Percentiles rank a stretch among this genome's conserved stretches.
Conservation (phyloP, 2,113 vertebrate genomes). For the Elephas maximus region DNA sequence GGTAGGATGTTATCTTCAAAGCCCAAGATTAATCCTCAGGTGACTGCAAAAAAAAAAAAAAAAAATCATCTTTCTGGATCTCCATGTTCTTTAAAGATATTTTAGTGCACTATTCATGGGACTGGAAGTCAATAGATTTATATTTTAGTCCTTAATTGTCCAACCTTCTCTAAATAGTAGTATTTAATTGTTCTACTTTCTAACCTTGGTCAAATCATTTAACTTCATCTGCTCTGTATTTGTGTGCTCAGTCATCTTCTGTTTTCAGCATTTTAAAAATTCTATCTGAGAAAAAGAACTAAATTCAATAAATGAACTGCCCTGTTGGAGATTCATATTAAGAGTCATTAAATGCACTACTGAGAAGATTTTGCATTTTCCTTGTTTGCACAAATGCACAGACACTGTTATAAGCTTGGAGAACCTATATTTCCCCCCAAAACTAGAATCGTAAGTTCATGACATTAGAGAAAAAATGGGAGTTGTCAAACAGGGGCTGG, state of each 20-base stretch:
- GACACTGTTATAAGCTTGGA: background rate
- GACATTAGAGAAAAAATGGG: background rate
- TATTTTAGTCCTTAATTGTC: background rate
- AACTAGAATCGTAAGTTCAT: background rate
- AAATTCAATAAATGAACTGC: background rate
- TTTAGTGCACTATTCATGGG: background rate
- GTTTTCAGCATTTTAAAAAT: constrained; percentile 19
- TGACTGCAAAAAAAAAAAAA: background rate
- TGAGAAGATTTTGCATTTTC: background rate
- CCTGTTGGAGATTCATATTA: background rate
- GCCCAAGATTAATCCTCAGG: background rate
- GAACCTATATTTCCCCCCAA: background rate
- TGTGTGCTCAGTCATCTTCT: background rate
- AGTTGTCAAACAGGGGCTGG: background rate
- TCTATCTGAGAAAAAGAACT: background rate
- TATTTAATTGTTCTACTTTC: background rate
- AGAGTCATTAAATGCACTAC: background rate
- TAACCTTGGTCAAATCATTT: background rate
- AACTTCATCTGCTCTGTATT: background rate
- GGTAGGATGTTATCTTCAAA: background rate
- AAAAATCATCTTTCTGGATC: background rate
- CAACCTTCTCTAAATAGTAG: background rate
- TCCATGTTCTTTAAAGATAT: background rate
- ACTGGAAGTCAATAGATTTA: background rate
- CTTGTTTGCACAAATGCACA: background rate